Percentiles rank a stretch among this genome's conserved stretches.
These are phyloP conservation scores for Drosophila maculinotata DNA, from an alignment of 2,888 invertebrate genomes.

Conservation along the genomic window DNA sequence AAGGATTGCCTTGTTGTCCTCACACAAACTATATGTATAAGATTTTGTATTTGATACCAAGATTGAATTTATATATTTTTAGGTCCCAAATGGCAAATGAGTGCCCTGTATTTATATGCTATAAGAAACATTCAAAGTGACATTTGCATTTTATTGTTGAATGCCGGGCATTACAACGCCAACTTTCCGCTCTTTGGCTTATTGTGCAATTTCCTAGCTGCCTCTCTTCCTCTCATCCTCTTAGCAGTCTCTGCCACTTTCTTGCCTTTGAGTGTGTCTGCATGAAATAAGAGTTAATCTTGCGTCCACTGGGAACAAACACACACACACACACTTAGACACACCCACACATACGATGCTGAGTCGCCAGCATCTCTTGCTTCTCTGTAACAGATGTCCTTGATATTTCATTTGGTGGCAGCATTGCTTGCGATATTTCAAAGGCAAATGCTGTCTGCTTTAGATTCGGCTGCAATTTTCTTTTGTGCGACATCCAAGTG, in stretches of 20 bases:
- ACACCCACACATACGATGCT: slow-evolving; percentile 17
- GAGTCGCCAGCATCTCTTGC: slow-evolving; percentile 40
- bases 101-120: slow-evolving; percentile 52
- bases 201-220: slow-evolving; percentile 63
- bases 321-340: slow-evolving; percentile 23
- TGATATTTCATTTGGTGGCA: slow-evolving; percentile 65
- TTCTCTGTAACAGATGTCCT: slow-evolving; percentile 67
- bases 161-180: slow-evolving; percentile 62
- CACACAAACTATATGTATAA: too few species aligned
- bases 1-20: too few species aligned
- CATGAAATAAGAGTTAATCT: slow-evolving; percentile 74
- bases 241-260: slow-evolving; percentile 43
- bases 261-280: slow-evolving; percentile 57
- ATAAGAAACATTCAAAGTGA: slow-evolving; percentile 64
- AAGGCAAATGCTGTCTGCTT: slow-evolving; percentile 52
- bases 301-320: slow-evolving; percentile 66
- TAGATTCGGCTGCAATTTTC: slow-evolving; percentile 54
- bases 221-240: slow-evolving; percentile 16
- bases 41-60: too few species aligned
- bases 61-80: too few species aligned
- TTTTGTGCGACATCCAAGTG: slow-evolving; percentile 70
- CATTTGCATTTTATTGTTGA: slow-evolving; percentile 77
- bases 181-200: slow-evolving; percentile 68
- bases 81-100: too few species aligned
- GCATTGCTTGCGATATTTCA: slow-evolving; percentile 50